phyloP scores from a whole-genome alignment of 2,113 vertebrate species.

The Micromys minutus region DNA sequence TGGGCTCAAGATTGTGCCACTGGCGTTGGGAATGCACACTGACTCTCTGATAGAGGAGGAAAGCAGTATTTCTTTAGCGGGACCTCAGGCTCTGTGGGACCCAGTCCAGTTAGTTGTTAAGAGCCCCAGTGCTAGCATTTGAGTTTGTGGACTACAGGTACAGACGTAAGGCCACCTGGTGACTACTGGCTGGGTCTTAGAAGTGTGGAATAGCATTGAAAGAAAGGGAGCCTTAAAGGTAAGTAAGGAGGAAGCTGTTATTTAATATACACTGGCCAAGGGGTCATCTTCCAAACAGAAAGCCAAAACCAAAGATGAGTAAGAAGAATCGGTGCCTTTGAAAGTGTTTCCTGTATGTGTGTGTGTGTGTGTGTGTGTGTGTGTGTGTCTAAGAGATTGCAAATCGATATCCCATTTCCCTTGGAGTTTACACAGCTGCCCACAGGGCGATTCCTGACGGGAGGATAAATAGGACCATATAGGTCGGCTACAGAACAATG shows the following conservation, averaged over 20 bases:
- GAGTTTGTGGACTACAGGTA: not conserved
- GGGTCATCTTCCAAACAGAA: not conserved
- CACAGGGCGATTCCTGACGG: slow-evolving; percentile 66
- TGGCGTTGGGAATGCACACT: not conserved
- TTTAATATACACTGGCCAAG: too few species aligned
- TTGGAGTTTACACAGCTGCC: slow-evolving; percentile 71
- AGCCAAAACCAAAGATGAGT: not conserved
- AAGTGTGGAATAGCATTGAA: not conserved
- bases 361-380: not conserved
- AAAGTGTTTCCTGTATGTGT: not conserved
- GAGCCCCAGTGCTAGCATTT: too few species aligned
- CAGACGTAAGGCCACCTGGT: not conserved
- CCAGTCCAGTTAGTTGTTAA: too few species aligned
- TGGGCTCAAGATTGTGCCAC: not conserved
- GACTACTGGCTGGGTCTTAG: not conserved
- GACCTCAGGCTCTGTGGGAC: not conserved
- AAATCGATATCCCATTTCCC: slow-evolving; percentile 75
- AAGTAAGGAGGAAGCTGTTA: not conserved
- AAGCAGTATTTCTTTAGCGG: not conserved
- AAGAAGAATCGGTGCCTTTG: not conserved
- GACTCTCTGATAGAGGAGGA: not conserved
- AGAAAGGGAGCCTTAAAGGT: not conserved
- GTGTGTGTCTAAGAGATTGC: not conserved
- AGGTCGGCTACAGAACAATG: not conserved
- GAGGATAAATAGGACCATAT: slow-evolving; percentile 55